Conservation (phyloP, 2,113 vertebrate species). For the Ahaetulla prasina region DNA sequence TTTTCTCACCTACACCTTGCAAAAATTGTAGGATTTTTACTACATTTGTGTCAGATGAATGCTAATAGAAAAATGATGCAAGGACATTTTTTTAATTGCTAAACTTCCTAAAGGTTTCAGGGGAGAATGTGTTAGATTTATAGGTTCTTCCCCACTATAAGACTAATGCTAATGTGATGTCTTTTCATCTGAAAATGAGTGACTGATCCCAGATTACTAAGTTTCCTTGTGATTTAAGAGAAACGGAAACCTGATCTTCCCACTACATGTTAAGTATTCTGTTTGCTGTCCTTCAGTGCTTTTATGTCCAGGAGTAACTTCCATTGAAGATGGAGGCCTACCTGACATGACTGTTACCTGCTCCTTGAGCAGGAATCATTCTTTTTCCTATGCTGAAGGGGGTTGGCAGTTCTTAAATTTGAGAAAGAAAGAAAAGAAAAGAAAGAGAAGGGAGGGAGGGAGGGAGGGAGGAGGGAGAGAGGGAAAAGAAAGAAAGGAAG, state of each 20-base stretch:
- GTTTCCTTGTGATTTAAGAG: background rate
- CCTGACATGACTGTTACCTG: no score
- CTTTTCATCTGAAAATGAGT: background rate
- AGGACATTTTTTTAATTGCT: background rate
- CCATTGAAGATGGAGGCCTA: no score
- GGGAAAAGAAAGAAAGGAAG: no score
- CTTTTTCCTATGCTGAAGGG: no score
- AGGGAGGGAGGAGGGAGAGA: no score
- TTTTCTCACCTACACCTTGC: background rate
- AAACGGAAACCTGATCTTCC: background rate
- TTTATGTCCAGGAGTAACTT: background rate
- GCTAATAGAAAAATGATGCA: background rate
- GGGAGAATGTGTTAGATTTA: background rate
- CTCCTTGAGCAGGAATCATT: no score
- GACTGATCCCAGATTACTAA: background rate
- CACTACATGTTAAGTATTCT: background rate
- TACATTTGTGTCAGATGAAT: background rate
- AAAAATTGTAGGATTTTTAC: background rate
- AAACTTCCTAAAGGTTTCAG: background rate
- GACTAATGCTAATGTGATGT: background rate
- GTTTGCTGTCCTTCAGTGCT: background rate
- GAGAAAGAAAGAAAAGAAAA: no score
- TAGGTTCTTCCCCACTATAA: background rate
- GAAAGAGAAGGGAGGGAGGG: fast-evolving
- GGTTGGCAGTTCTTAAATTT: no score